Evolutionary conservation across 2,797 vertebrate genomes (phyloP), one percentile per base, ranked within the genome.

Genomic region (Hydrophis major): DNA sequence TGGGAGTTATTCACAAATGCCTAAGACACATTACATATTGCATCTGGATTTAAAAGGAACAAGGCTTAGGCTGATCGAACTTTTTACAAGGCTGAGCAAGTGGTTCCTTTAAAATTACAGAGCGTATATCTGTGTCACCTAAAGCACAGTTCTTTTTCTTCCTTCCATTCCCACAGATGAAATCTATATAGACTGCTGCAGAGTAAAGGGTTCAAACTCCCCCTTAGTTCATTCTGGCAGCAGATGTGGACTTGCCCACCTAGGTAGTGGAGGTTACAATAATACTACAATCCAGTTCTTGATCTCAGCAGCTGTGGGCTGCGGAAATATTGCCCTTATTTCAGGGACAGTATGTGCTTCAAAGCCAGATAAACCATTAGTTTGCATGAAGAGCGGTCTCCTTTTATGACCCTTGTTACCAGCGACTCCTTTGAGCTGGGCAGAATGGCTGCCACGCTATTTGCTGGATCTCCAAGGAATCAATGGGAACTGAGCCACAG

Each of bases 321-420:
- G 42, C 3, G 10, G 94, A 83, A 20, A 18, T 0, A 32, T 59
- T 53, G 63, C 78, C 42, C 69, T 0, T 78, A 89, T 86, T 47
- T 86, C 0, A 1, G 55, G 8, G 86, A 27, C 20, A 53, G 61
- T 90, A 90, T 91, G 88, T 13, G 92, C 25, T 2, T 2, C 3
- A n/a, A 6, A 90, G 14, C 91, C 56, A 57, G 37, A 18, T 90
- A 66, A 27, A 11, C 74, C 83, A 91, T 66, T 20, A 0, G 6
- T 1, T 53, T 61, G 20, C 0, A 0, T 25, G 25, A 22, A 27
- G 6, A 59, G 6, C 1, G 3, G 2, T 0, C 61, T 61, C 87
- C 78, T 90, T 87, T 57, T 32, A 6, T 55, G 89, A 53, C 50
- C 28, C 50, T 1, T 0, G 12, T 50, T 89, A 4, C 0, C 18